Base-by-base conservation (phyloP, 2,797 vertebrate genomes). In the Anableps anableps region DNA sequence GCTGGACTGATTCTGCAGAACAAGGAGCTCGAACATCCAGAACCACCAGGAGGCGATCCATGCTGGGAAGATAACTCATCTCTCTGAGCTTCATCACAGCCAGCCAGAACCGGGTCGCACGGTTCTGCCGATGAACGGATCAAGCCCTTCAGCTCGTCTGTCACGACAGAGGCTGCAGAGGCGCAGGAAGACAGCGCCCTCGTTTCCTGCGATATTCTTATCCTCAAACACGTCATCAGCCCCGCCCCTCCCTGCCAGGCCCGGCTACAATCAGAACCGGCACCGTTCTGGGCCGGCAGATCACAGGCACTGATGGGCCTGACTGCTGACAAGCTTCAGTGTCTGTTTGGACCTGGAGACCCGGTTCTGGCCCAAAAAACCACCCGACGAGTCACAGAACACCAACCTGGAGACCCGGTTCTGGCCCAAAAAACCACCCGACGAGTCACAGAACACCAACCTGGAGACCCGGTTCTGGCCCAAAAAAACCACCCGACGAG, bases 161-260 rank as follows among this genome's bases (percentile, higher is more conserved):
- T 75, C 72, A 75, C 53, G n/a, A n/a, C 72, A 55, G 72, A 64
- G 48, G 79, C 13, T 3, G 11, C 3, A 26, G 68, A 43, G 83
- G 66, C 70, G 48, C 74, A 47, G 14, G 36, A 77, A 58, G 79
- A 31, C 86, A 91, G 88, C 85, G 86, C 26, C 92, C 93, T 90
- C 75, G 77, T 91, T 94, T 87, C 87, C 86, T 78, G 77, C 85
- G 85, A 80, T 92, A 93, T 91, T 92, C 89, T 91, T 94, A 92
- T 83, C 90, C 85, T 92, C 85, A 88, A 88, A 92, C 88, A 31
- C 8, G 29, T 51, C 34, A 10, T 26, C 51, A 53, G 21, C 21
- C 31, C n/a, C 64, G 21, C 21, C 31, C n/a, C 64, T 34, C 0
- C 75, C 72, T 38, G 64, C 16, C 71, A 71, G 81, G 51, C 71